phyloP scores from a whole-genome alignment of 2,113 vertebrate genomes.

The Indicator indicator region DNA sequence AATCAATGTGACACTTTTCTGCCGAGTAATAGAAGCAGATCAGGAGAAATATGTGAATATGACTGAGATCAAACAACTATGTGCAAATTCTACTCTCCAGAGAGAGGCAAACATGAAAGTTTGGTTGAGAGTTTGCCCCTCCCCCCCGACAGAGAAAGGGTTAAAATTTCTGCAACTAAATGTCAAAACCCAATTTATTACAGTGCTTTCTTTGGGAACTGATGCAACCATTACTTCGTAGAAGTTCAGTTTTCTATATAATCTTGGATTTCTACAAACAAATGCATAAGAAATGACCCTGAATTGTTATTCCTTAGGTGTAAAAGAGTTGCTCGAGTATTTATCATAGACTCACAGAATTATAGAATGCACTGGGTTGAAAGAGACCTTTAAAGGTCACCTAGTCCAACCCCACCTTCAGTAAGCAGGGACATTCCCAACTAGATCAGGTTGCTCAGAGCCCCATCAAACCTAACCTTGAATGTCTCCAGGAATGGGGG shows the following conservation, averaged over 20 bases:
- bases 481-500: too few relatives aligned
- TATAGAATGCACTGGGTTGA: too few relatives aligned
- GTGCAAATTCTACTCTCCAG: not conserved
- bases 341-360: not conserved
- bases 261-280: not conserved
- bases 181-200: not conserved
- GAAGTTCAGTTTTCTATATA: not conserved
- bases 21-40: conserved; percentile 7
- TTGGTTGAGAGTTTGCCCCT: not conserved
- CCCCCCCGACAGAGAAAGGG: not conserved
- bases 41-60: conserved; percentile 13
- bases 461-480: too few relatives aligned
- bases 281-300: not conserved
- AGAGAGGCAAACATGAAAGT: not conserved
- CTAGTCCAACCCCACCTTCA: too few relatives aligned
- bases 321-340: not conserved
- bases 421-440: too few relatives aligned
- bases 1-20: conserved; percentile 13
- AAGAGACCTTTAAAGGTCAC: too few relatives aligned
- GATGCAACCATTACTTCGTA: not conserved
- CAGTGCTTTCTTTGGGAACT: not conserved
- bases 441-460: too few relatives aligned
- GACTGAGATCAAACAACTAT: not conserved
- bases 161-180: not conserved
- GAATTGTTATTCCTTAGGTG: not conserved